Base-by-base conservation (phyloP, 1,140 invertebrate genomes). In the Bombus balteatus region DNA sequence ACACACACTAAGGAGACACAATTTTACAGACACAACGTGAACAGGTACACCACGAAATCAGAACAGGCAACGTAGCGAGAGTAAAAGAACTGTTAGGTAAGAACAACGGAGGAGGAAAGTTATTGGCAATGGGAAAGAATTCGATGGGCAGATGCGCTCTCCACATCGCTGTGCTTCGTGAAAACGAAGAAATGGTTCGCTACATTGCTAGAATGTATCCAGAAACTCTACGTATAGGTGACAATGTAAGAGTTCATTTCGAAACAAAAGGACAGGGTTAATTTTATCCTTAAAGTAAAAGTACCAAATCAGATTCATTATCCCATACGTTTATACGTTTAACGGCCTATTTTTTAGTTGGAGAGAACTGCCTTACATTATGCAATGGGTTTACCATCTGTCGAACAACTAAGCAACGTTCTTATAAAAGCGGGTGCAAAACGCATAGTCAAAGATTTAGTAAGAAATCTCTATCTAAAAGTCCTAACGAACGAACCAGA, bases 281-380 rank as follows among this genome's bases (percentile, higher is more conserved):
- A 53, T 39, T 15, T 65, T 32, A 76, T 32, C 13, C 22, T 28
- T 37, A 2, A 13, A 70, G 3, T 2, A 37, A 68, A 57, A 32
- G 13, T 4, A 1, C 0, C 47, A 53, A 53, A 53, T 22, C 47
- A 1, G 47, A 47, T 47, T 15, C 15, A 18, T 47, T 47, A 0
- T 6, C 47, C 47, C 15, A 5, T 18, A 18, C 43, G 43, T 47
- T 47, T 6, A 18, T 18, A 18, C 47, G 47, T 75, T 87, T 10
- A 1, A 32, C 8, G 9, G 0, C 22, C 87, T 83, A 92, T 96
- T 93, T 0, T 71, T 93, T 8, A 98, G 98, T 93, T 99, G 94
- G 97, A 98, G 92, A 96, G 98, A 91, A 98, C 97, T 2, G 96
- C 98, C 12, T 95, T 98, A 47, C 98, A 98, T 94, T 98, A 98